Base-by-base conservation (phyloP, 2,113 vertebrate genomes). In the Acanthochromis polyacanthus region DNA sequence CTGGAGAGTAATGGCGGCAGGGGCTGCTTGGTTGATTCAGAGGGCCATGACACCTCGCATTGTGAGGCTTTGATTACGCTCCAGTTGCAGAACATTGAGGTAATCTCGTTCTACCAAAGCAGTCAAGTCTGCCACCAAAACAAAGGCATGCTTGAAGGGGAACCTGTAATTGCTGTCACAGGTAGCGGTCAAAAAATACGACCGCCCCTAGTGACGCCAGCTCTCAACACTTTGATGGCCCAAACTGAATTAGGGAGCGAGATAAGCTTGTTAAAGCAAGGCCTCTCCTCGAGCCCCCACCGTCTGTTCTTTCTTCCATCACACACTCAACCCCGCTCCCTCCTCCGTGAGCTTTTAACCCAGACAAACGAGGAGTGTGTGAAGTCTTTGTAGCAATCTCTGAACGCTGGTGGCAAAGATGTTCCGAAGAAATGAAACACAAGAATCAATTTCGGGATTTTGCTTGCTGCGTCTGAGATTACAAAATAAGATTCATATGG, bases 141-240 rank as follows among this genome's bases (percentile, higher is more conserved):
- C 88, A 92, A 92, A 89, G 83, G 75, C 82, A 67, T 19, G 60
- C 81, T 88, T 90, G 88, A 93, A 86, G 88, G 67, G 80, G 75
- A 89, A 88, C 82, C 85, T 86, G 86, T 90, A 94, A 94, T 93
- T 93, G 92, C 89, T 79, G 90, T 93, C 90, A 91, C 83, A 88
- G 88, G 89, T 92, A 89, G 88, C 85, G 90, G 85, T 93, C 92
- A 91, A 89, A 92, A 89, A 91, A 93, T 81, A 90, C 83, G 69
- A 80, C 69, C 32, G 78, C 85, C 82, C 75, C 73, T 58, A 84
- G 85, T 53, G 56, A 69, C 46, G 50, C 60, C 12, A 20, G 62
- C 85, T 75, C 82, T 71, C 82, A 78, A 59, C 63, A 82, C 82
- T 90, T 92, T 93, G 87, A 93, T 88, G 87, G 86, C 76, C 82